phyloP scores from a whole-genome alignment of 2,888 invertebrate genomes.

The Tiliacea citrago region DNA sequence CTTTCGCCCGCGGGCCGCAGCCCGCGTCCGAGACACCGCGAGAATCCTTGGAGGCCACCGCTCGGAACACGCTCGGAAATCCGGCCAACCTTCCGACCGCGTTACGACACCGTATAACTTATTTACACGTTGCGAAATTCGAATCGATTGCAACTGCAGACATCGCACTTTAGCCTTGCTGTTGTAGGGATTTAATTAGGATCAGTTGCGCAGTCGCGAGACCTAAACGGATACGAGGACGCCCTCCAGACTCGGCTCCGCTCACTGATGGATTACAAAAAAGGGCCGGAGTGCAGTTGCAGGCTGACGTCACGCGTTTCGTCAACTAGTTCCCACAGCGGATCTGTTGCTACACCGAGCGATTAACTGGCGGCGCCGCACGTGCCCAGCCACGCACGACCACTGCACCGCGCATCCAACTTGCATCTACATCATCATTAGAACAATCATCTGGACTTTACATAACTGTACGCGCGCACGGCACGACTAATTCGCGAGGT shows the following conservation, averaged over 20 bases:
- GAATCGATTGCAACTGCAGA: constrained; percentile 90
- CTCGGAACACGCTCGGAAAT: constrained; percentile 90
- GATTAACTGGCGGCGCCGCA: constrained; percentile 71
- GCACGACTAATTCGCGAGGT: constrained; percentile 42
- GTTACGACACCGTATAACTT: constrained; percentile 90
- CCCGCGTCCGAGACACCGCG: constrained; percentile 84
- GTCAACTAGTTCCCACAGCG: constrained; percentile 84
- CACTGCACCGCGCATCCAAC: constrained; percentile 39
- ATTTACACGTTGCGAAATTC: constrained; percentile 90
- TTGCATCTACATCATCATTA: constrained; percentile 38
- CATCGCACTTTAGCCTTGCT: constrained; percentile 90
- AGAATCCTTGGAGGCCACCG: constrained; percentile 89
- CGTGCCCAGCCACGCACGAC: constrained; percentile 64
- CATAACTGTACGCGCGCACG: constrained; percentile 28
- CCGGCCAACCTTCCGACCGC: constrained; percentile 91
- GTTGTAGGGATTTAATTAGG: constrained; percentile 90
- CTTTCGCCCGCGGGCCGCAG: constrained; percentile 76
- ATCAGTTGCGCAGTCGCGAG: constrained; percentile 88
- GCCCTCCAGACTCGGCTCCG: constrained; percentile 84
- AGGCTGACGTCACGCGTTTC: constrained; percentile 82
- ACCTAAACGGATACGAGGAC: constrained; percentile 90
- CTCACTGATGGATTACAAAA: constrained; percentile 86
- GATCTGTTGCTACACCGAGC: constrained; percentile 72
- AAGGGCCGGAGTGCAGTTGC: constrained; percentile 80
- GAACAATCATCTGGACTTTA: constrained; percentile 35